phyloP scores from a whole-genome alignment of 37 sponge, comb jelly and placozoan genomes.

The Agelas oroides region DNA sequence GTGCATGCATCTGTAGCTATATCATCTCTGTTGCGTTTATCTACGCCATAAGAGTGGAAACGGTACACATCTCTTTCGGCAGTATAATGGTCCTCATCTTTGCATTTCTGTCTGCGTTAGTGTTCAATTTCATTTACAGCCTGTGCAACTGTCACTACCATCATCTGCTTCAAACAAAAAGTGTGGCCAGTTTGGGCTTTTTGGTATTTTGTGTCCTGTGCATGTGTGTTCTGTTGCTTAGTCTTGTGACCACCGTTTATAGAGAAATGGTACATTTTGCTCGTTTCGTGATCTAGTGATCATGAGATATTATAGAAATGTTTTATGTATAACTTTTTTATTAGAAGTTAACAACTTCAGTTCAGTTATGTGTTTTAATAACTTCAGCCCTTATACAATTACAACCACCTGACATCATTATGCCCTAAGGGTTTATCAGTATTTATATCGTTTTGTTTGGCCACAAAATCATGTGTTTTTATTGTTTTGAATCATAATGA shows the following conservation, averaged over 20 bases:
- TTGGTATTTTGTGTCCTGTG: neutral
- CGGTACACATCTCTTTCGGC: neutral
- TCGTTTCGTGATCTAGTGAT: neutral
- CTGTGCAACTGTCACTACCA: neutral
- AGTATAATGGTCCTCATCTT: neutral
- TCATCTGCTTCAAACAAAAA: neutral
- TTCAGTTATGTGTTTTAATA: too few relatives aligned
- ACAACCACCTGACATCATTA: too few relatives aligned
- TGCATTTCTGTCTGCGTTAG: neutral
- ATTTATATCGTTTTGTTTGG: too few relatives aligned
- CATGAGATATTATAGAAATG: too few relatives aligned
- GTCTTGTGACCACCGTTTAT: neutral
- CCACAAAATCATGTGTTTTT: too few relatives aligned
- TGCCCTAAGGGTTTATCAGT: too few relatives aligned
- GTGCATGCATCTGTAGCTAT: neutral
- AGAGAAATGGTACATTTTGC: neutral
- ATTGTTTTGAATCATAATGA: too few relatives aligned
- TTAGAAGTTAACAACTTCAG: neutral
- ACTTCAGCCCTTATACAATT: too few relatives aligned
- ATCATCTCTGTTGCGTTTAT: neutral
- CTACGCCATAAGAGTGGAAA: neutral
- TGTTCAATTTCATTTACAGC: neutral
- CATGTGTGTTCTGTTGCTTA: neutral
- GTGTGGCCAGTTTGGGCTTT: neutral
- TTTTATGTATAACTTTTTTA: too few relatives aligned